Base-by-base conservation (phyloP, 2,888 invertebrate genomes). In the Adela reaumurella region DNA sequence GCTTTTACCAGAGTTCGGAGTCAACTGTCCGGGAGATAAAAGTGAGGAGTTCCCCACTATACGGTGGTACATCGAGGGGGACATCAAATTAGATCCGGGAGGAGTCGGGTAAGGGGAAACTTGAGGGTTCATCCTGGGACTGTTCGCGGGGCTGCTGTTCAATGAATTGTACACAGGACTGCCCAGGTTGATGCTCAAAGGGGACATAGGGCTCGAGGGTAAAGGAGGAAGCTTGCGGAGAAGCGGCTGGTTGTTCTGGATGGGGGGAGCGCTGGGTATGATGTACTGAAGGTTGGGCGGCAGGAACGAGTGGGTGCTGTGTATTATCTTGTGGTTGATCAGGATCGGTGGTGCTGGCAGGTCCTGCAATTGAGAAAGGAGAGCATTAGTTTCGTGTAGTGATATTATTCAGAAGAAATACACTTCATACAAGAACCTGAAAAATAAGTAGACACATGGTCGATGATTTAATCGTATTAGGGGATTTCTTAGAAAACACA, bases 51-150 rank as follows among this genome's bases (percentile, higher is more conserved):
- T 8, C 11, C 4, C 14, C 11, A 35, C 35, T 5, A 24, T 24
- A 3, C 35, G 8, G 35, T 14, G 3, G 35, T 35, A 35, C 11
- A 35, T 8, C 6, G 10, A 10, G 3, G 35, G 35, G 14, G 35
- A 35, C 35, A 35, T 35, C 6, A 3, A 8, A 14, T 14, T 35
- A 14, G 35, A 14, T 14, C 11, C 3, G 3, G 35, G 35, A 3
- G 35, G 11, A 6, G 24, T 24, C 4, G 24, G 24, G 24, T 24
- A 24, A 4, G 8, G 24, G 5, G 24, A 24, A 6, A 24, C 63
- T 35, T 66, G 69, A 14, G 77, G 77, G 47, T 74, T 74, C 56
- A 74, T 65, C 0, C 64, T 65, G 1, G 77, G 74, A 48, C 74
- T 76, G 14, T 11, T 14, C 51, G 67, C 72, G 0, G 77, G 74